A percentile compares a stretch with the other conserved stretches of the same genome.
Conservation (phyloP, 2,113 vertebrate species). For the Microcebus ravelobensis region DNA sequence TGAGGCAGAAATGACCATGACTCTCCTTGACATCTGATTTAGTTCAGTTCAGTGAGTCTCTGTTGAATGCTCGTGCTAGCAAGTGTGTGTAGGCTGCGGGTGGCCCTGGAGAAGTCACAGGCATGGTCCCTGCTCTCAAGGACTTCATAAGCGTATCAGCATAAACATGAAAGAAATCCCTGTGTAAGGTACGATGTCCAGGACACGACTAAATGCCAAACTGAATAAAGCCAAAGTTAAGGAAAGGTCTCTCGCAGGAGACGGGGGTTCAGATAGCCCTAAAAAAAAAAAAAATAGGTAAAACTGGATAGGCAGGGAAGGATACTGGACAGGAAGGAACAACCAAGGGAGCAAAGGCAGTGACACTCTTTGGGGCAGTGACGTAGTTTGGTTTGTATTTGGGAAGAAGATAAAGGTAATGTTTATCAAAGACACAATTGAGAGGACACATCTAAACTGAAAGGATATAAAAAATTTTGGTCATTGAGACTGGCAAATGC, state of each 20-base stretch:
- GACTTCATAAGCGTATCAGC: not conserved
- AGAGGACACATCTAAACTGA: not conserved
- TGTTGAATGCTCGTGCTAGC: not conserved
- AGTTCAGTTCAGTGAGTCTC: not conserved
- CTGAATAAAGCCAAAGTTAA: not conserved
- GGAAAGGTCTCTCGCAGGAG: not conserved
- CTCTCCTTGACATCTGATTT: not conserved
- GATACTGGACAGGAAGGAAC: not conserved
- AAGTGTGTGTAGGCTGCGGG: not conserved
- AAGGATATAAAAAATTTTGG: not conserved
- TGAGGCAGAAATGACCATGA: not conserved
- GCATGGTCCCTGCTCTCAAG: not conserved
- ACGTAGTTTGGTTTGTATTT: not conserved
- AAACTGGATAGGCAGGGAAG: not conserved
- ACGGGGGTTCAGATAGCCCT: not conserved
- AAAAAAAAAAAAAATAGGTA: not conserved
- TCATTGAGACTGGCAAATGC: not conserved
- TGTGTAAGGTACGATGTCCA: not conserved
- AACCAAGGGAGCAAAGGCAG: not conserved
- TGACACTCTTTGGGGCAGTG: not conserved
- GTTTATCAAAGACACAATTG: not conserved
- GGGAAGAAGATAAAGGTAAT: not conserved
- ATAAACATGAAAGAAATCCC: not conserved
- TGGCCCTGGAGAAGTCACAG: not conserved
- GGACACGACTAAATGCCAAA: not conserved